These are phyloP conservation scores for Gallinago nigripennis DNA, from an alignment of 2,797 vertebrate species.

Conservation along the genomic window DNA sequence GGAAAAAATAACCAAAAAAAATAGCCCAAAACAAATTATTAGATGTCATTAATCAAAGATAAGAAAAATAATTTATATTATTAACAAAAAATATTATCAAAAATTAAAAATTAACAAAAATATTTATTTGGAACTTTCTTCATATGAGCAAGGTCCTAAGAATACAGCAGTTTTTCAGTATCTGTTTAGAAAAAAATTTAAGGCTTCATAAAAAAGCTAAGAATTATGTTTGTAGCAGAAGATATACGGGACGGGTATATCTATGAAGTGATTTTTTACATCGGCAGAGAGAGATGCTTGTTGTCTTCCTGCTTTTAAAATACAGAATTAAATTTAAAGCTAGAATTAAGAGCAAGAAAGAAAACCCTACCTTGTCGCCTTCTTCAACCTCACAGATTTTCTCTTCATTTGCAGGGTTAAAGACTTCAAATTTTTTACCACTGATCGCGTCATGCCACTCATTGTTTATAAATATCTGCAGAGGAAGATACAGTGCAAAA, in stretches of 20 bases:
- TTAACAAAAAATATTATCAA: rapidly evolving
- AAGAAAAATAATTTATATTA: neutral
- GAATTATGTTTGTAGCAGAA: neutral
- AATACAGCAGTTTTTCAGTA: neutral
- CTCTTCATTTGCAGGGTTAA: slow-evolving; percentile 85
- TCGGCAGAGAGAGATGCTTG: neutral
- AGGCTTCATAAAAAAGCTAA: neutral
- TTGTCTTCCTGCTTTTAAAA: neutral
- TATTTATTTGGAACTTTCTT: neutral
- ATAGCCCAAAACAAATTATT: neutral
- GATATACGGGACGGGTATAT: rapidly evolving
- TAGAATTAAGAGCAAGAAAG: neutral
- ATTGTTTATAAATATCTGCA: slow-evolving; percentile 89
- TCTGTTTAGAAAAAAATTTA: neutral
- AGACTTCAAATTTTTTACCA: slow-evolving; percentile 84
- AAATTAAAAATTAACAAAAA: neutral
- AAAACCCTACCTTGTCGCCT: slow-evolving; percentile 79
- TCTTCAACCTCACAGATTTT: slow-evolving; percentile 88
- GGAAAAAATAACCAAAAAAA: neutral
- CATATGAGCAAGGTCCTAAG: neutral
- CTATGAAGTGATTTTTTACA: neutral
- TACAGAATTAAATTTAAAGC: neutral
- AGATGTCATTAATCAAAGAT: neutral
- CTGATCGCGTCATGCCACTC: slow-evolving; percentile 85
- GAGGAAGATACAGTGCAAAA: neutral